Conservation (phyloP, 2,113 vertebrate species). For the Larimichthys crocea region DNA sequence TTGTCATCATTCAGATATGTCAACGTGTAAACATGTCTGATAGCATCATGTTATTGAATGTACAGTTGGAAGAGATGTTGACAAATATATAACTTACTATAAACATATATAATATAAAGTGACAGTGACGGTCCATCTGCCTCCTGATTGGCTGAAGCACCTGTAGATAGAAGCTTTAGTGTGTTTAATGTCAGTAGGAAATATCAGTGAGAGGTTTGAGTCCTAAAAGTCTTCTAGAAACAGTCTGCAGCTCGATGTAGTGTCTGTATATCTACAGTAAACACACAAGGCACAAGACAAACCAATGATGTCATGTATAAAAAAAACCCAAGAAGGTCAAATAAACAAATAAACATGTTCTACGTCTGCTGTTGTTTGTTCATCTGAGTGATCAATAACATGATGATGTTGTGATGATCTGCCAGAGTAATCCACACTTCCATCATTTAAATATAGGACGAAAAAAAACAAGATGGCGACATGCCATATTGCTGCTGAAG, state of each 20-base stretch:
- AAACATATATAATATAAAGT: background rate
- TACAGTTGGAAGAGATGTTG: background rate
- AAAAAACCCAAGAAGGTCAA: conserved; percentile 17
- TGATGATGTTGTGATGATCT: background rate
- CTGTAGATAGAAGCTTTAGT: conserved; percentile 35
- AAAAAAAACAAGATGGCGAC: too few species aligned
- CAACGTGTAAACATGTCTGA: background rate
- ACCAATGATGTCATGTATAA: conserved; percentile 67
- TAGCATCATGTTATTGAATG: background rate
- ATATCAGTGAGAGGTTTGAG: background rate
- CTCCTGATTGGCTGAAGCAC: conserved; percentile 34
- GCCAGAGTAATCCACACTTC: too few species aligned
- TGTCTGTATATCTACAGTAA: background rate
- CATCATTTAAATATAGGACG: too few species aligned
- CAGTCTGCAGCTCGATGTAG: background rate
- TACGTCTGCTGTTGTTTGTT: background rate
- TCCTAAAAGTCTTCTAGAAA: conserved; percentile 2
- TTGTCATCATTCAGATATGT: too few species aligned
- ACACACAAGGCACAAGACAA: conserved; percentile 11
- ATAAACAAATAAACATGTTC: conserved; percentile 8
- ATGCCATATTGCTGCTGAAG: too few species aligned
- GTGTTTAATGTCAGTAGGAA: conserved; percentile 35
- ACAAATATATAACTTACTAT: background rate
- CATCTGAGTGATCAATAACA: background rate
- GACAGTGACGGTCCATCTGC: background rate